Base-by-base conservation (phyloP, 2,797 vertebrate genomes). In the Poecilia wingei region DNA sequence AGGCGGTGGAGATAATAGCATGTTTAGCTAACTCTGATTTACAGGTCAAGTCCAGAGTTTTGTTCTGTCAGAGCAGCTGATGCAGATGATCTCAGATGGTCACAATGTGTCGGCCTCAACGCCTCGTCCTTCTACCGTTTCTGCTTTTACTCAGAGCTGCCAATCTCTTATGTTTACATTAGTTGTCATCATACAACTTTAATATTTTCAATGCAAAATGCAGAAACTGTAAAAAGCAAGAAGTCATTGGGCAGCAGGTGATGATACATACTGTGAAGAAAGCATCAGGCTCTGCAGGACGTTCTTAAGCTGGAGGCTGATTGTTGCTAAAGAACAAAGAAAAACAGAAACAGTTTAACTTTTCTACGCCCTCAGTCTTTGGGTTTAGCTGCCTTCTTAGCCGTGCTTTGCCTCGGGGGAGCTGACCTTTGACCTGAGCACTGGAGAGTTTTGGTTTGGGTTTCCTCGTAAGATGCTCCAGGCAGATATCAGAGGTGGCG, bases 401-500 rank as follows among this genome's bases (percentile, higher is more conserved):
- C 6, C 28, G 43, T 1, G 39, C 41, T 57, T 14, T 13, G 70
- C 77, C 79, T 72, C n/a, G 12, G 61, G 75, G 75, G 31, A 53
- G 45, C 25, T 61, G 83, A 89, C 87, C 88, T 81, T 57, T 79
- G 77, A 80, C 87, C 61, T 13, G 16, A 3, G n/a, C 31, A 33
- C 70, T 22, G 46, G 13, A 59, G n/a, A 22, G 39, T 6, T 25
- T 68, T 13, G 78, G 43, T 77, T 79, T 43, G 43, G 74, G 66
- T 85, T 88, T 82, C 10, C 25, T 36, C 9, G 0, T 20, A 12
- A 81, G 79, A 55, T 28, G 9, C 28, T 55, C 9, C 61, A 5
- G 22, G 72, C 53, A 41, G 74, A 72, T 78, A 61, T 76, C 16
- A 51, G 77, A 80, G 80, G 74, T 72, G 70, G 72, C 68, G 6